A percentile compares a stretch with the other conserved stretches of the same genome.
phyloP scores from a whole-genome alignment of 2,888 invertebrate genomes.

The Drosophila sordidula region DNA sequence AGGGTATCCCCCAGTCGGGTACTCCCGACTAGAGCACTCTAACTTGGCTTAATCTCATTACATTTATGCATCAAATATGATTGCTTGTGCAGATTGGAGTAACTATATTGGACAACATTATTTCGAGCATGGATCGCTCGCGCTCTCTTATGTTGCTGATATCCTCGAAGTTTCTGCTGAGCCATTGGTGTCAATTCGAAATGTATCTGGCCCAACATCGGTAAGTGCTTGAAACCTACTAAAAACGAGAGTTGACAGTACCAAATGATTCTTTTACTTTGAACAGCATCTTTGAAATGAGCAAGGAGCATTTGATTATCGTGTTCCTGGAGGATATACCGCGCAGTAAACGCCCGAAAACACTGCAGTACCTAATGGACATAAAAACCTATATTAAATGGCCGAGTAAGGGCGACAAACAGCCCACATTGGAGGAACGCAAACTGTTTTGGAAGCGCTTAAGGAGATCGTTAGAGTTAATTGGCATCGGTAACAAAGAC shows the following conservation, averaged over 20 bases:
- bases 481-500: constrained; percentile 61
- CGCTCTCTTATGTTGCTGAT: constrained; percentile 88
- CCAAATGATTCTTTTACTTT: not conserved
- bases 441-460: constrained; percentile 85
- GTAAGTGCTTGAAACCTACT: constrained; percentile 66
- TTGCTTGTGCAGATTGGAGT: constrained; percentile 86
- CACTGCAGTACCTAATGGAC: constrained; percentile 88
- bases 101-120: constrained; percentile 89
- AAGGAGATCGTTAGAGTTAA: constrained; percentile 74
- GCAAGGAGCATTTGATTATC: constrained; percentile 88
- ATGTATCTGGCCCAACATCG: constrained; percentile 90
- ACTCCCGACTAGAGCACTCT: too few species aligned
- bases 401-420: constrained; percentile 84
- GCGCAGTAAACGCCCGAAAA: constrained; percentile 87
- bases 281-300: constrained; percentile 87
- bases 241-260: not conserved
- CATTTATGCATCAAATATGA: too few species aligned
- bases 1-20: too few species aligned
- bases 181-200: constrained; percentile 91
- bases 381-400: constrained; percentile 90
- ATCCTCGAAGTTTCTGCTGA: constrained; percentile 88
- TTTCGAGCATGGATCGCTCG: constrained; percentile 89
- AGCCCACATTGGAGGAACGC: constrained; percentile 76
- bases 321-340: constrained; percentile 89
- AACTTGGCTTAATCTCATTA: too few species aligned